Base-by-base conservation (phyloP, 2,888 invertebrate genomes). In the Idaea aversata region DNA sequence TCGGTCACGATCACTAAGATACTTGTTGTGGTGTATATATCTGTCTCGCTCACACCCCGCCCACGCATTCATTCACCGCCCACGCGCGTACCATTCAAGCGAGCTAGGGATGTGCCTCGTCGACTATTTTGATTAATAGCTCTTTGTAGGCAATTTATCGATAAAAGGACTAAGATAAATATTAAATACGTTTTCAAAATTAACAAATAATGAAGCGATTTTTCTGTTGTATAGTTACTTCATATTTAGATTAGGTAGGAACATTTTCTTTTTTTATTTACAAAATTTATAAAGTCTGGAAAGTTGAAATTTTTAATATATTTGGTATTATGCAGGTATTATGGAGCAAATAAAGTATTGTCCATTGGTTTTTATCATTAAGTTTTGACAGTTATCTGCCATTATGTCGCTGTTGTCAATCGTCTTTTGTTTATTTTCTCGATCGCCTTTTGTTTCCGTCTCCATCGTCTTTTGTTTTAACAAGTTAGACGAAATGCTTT, bases 41-140 rank as follows among this genome's bases (percentile, higher is more conserved):
- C 63, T 58, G 36, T 81, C 80, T 62, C 72, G 59, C 36, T 81
- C 77, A 13, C 35, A 34, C 57, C 57, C 75, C 85, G 82, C 89
- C 90, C 77, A 89, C 90, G 85, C 83, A 64, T 79, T 75, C 84
- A 85, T 86, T 87, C 75, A 80, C 79, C 88, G 78, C 89, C 88
- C 78, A 88, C 88, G 84, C 76, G 35, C 65, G 70, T 61, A 74
- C 72, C 89, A 89, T 89, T 89, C 86, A 89, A 76, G 76, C 74
- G 68, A 69, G 47, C 72, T 77, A 77, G 80, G 74, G 80, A 76
- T 79, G 74, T 74, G 75, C 75, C 72, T 70, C 70, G 71, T 67
- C 65, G 74, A 70, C 65, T 68, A 67, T 75, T 77, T 73, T 77
- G 78, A 79, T 80, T 76, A 76, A 77, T 76, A 68, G 66, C 65